Evolutionary conservation across 2,888 invertebrate species (phyloP).

Genomic region (Tromatobia lineatoria): DNA sequence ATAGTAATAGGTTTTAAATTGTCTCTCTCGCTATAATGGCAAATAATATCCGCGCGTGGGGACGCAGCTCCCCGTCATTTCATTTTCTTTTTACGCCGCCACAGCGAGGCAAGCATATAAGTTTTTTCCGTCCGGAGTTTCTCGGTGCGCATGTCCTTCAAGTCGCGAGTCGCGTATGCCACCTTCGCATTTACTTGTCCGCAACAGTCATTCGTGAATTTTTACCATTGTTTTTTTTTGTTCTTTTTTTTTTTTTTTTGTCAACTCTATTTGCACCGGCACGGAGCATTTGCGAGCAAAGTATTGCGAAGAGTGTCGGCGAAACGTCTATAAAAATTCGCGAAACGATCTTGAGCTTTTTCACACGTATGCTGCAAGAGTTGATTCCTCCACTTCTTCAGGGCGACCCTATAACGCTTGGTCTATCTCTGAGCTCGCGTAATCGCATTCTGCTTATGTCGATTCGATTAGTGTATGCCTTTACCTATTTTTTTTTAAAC

Average conservation of each 20-base stretch:
- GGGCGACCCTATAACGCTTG: background rate
- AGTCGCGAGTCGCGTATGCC: constrained; percentile 46
- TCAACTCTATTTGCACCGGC: constrained; percentile 10
- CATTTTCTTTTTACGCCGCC: constrained; percentile 63
- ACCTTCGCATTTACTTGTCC: constrained; percentile 58
- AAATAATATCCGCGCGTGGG: constrained; percentile 79
- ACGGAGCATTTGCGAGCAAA: constrained; percentile 19
- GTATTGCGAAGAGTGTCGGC: constrained; percentile 16
- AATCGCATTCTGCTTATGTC: constrained; percentile 64
- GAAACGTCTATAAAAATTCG: constrained; percentile 19
- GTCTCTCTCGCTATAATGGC: constrained; percentile 83
- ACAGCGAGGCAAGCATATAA: constrained; percentile 7
- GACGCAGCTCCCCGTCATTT: constrained; percentile 56
- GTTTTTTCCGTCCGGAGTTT: constrained; percentile 34
- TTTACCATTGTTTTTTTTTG: constrained; percentile 2
- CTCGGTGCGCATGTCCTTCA: constrained; percentile 29
- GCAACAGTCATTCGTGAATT: constrained; percentile 29
- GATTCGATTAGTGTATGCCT: constrained; percentile 69
- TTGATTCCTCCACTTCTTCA: constrained; percentile 18
- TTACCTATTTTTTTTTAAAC: constrained; percentile 51
- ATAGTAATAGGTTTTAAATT: constrained; percentile 85
- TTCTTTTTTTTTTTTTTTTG: background rate
- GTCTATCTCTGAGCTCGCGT: constrained; percentile 42
- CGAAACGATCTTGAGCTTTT: constrained; percentile 26
- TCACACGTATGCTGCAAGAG: constrained; percentile 19